phyloP scores from a whole-genome alignment of 1,140 invertebrate genomes.

The Cheumatopsyche charites region DNA sequence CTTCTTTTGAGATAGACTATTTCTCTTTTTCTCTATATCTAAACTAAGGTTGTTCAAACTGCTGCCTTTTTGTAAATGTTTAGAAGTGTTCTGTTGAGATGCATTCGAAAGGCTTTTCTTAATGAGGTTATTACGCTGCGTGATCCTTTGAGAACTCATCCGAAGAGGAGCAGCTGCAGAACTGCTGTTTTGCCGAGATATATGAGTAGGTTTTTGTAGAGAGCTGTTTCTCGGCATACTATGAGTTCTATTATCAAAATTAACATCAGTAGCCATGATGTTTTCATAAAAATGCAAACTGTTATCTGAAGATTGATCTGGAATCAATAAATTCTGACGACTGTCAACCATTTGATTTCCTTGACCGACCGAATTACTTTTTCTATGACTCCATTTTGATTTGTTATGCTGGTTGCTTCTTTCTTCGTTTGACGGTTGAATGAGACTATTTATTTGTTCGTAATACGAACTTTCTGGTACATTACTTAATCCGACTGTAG shows the following conservation, averaged over 20 bases:
- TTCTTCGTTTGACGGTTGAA: slow-evolving; percentile 53
- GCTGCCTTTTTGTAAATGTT: slow-evolving; percentile 42
- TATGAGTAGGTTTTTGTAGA: slow-evolving; percentile 34
- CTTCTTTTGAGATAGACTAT: slow-evolving; percentile 41
- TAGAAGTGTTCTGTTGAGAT: slow-evolving; percentile 34
- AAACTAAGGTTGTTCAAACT: slow-evolving; percentile 47
- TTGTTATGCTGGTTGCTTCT: slow-evolving; percentile 54
- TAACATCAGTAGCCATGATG: slow-evolving; percentile 52
- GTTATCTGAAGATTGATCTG: slow-evolving; percentile 51
- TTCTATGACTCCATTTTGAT: slow-evolving; percentile 55
- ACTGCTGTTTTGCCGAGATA: slow-evolving; percentile 41
- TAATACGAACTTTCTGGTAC: slow-evolving; percentile 38
- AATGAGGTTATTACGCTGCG: slow-evolving; percentile 29
- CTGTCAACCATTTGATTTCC: slow-evolving; percentile 57
- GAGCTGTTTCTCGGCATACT: slow-evolving; percentile 57
- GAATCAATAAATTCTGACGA: slow-evolving; percentile 58
- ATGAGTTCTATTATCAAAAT: slow-evolving; percentile 52
- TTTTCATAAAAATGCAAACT: slow-evolving; percentile 60
- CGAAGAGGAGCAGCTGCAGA: slow-evolving; percentile 18
- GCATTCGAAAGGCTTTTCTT: slow-evolving; percentile 47
- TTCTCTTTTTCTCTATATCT: slow-evolving; percentile 38
- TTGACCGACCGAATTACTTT: slow-evolving; percentile 59
- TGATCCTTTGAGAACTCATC: slow-evolving; percentile 27
- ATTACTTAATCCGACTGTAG: slow-evolving; percentile 39
- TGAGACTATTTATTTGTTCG: slow-evolving; percentile 37